Evolutionary conservation across 1,140 invertebrate genomes (phyloP).

Genomic region (Halyomorpha halys): DNA sequence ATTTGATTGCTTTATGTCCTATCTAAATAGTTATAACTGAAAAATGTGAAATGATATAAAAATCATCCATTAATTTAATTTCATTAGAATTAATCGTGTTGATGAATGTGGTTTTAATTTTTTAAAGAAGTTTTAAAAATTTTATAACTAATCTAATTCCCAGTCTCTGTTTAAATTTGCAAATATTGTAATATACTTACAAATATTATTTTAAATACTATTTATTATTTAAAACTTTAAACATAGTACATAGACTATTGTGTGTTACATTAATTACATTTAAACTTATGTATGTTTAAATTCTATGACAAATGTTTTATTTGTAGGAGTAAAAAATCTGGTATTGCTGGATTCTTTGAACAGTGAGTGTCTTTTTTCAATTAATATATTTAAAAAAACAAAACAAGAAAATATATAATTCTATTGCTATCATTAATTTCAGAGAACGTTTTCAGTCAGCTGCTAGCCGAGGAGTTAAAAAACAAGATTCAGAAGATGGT

Average conservation of each 20-base stretch:
- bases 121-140: too few relatives aligned
- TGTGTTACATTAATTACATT: not conserved
- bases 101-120: too few relatives aligned
- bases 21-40: too few relatives aligned
- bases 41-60: too few relatives aligned
- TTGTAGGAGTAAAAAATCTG: conserved; percentile 14
- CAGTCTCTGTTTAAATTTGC: too few relatives aligned
- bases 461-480: not conserved
- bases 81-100: too few relatives aligned
- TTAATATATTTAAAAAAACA: not conserved
- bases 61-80: too few relatives aligned
- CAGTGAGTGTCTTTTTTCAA: conserved; percentile 6
- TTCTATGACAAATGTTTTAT: not conserved
- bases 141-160: too few relatives aligned
- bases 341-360: not conserved
- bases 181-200: too few relatives aligned
- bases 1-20: not conserved
- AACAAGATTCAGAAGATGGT: conserved; percentile 19
- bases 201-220: too few relatives aligned
- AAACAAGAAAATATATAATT: not conserved
- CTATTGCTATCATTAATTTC: conserved; percentile 3
- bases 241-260: too few relatives aligned
- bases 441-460: conserved; percentile 22
- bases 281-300: not conserved
- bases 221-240: too few relatives aligned